Conservation (phyloP, 2,113 vertebrate genomes). For the Gavia stellata region DNA sequence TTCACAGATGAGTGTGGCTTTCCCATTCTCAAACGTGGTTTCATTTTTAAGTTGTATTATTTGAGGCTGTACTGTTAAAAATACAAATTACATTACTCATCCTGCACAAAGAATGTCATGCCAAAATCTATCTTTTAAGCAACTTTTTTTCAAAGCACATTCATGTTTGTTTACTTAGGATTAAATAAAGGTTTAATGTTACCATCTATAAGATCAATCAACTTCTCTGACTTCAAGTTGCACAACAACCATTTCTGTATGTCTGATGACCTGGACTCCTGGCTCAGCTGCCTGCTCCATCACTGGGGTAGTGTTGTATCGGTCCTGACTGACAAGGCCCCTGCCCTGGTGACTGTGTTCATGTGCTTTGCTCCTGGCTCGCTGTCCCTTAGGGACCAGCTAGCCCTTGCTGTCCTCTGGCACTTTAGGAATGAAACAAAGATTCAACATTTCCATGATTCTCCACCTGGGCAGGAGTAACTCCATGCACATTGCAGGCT, state of each 20-base stretch:
- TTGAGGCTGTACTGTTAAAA: constrained; percentile 94
- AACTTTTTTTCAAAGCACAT: neutral
- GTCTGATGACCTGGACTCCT: neutral
- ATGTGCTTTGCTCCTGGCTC: neutral
- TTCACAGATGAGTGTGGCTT: constrained; percentile 88
- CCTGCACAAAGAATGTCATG: neutral
- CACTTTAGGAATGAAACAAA: neutral
- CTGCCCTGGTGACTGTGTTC: neutral
- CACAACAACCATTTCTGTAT: neutral
- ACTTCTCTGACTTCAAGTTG: neutral
- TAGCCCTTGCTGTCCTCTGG: neutral
- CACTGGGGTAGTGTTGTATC: neutral
- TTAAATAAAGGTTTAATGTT: neutral
- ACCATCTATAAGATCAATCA: neutral
- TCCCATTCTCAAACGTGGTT: constrained; percentile 89
- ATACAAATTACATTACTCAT: constrained; percentile 66
- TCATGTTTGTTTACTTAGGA: neutral
- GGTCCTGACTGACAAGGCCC: neutral
- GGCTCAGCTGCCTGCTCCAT: neutral
- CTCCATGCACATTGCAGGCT: neutral
- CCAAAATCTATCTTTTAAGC: neutral
- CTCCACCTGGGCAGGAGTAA: neutral
- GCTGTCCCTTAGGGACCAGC: neutral
- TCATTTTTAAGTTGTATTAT: constrained; percentile 95
- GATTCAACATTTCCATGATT: neutral